These are phyloP conservation scores for Coregonus clupeaformis DNA, from an alignment of 2,113 vertebrate genomes.

Conservation along the genomic window DNA sequence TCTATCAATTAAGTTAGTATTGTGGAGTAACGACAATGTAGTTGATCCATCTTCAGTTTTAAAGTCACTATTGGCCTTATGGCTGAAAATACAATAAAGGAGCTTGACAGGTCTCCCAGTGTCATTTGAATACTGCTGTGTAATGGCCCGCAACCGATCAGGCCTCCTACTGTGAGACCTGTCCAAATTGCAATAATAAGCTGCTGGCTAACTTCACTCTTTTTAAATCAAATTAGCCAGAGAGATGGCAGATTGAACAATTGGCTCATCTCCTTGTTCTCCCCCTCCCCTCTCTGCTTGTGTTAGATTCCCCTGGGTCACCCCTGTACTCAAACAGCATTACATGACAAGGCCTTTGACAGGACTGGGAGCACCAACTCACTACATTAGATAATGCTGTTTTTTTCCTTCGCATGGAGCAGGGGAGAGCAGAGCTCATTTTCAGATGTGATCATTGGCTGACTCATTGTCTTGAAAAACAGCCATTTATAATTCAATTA, in stretches of 20 bases:
- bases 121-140: not conserved
- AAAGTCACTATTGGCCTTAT: too few species aligned
- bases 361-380: not conserved
- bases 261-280: slow-evolving; percentile 1
- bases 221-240: slow-evolving; percentile 9
- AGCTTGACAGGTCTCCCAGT: not conserved
- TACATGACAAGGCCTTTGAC: not conserved
- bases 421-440: not conserved
- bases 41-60: too few species aligned
- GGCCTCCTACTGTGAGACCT: not conserved
- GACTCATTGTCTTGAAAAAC: slow-evolving; percentile 1
- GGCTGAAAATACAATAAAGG: not conserved
- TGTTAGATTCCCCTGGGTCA: not conserved
- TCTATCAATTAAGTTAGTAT: too few species aligned
- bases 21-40: too few species aligned
- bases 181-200: not conserved
- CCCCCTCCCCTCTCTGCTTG: not conserved
- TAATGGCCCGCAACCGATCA: slow-evolving; percentile 2
- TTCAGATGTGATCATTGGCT: slow-evolving; percentile 3
- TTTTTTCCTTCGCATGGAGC: not conserved
- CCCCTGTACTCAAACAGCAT: not conserved
- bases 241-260: not conserved
- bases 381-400: not conserved
- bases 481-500: not conserved
- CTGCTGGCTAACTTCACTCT: slow-evolving; percentile 9